Evolutionary conservation across 2,797 vertebrate genomes (phyloP), one percentile per base, ranked within the genome.

Genomic region (Microcaecilia unicolor): DNA sequence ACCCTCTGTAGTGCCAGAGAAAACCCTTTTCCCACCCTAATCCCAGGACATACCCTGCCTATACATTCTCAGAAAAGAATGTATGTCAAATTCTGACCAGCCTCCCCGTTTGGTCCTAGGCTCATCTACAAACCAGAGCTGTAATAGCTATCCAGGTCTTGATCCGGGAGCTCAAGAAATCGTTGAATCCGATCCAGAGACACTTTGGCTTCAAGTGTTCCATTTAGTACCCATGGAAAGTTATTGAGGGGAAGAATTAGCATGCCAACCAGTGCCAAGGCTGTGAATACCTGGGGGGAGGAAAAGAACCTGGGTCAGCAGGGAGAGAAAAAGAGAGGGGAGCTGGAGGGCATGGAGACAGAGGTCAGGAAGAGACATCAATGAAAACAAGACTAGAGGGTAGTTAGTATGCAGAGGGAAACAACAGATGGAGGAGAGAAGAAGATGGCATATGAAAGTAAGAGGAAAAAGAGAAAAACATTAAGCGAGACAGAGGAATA

Each of bases 211-310:
- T 99, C 94, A 67, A 99, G 65, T 32, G 88, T 81, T 2, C 83
- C 81, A 31, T 88, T 97, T 53, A 99, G 73, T 15, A 98, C 89
- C 96, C 96, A 99, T 2, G 96, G 95, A 44, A 98, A 98, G 24
- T 52, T 43, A 48, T 98, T 99, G 38, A 99, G 90, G 0, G 96
- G 96, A 8, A 91, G 23, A 64, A 99, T 93, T 26, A 99, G 70
- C 92, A 97, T 90, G 14, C 78, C 85, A 2, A 98, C 87, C 41
- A 99, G 77, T 15, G 96, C 91, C 61, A 99, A 11, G 0, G 93
- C 86, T 7, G 93, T 99, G 66, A 98, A 98, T 9, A 97, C 93
- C 96, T 99, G 61, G 10, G 3, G 13, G 9, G 12, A 10, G 44
- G 48, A 21, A 16, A 25, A 17, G 41, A 8, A 10, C 10, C 20